Percentiles rank a stretch among this genome's conserved stretches.
Evolutionary conservation across 2,113 vertebrate species (phyloP).

Genomic region (Indicator indicator): DNA sequence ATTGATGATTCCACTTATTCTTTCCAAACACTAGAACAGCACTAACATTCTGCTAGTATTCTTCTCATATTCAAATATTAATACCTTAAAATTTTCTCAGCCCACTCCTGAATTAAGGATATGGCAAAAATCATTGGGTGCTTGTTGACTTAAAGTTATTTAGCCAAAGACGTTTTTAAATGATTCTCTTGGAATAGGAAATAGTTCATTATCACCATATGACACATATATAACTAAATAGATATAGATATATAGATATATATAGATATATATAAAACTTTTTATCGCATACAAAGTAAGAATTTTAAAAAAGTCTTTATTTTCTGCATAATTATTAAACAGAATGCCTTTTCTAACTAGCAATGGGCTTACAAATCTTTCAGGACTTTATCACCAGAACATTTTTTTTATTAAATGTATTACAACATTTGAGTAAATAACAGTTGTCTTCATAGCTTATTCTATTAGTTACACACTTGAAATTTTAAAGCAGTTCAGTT

Average conservation of each 20-base stretch:
- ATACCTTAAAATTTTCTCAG: rapidly evolving
- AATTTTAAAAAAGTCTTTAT: not conserved
- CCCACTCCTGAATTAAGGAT: not conserved
- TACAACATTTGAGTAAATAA: not conserved
- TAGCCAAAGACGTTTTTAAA: not conserved
- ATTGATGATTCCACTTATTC: not conserved
- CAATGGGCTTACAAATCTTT: not conserved
- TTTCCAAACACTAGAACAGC: not conserved
- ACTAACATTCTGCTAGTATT: not conserved
- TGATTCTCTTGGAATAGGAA: not conserved
- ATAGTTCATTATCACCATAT: not conserved
- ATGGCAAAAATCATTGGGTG: not conserved
- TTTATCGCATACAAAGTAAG: not conserved
- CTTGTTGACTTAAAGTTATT: not conserved
- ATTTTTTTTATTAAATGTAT: not conserved
- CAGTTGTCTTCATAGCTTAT: not conserved
- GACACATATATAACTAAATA: not conserved
- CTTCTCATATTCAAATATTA: not conserved
- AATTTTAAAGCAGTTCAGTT: slow-evolving; percentile 14
- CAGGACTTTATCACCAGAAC: not conserved
- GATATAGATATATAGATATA: no score
- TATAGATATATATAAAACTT: not conserved
- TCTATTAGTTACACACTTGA: not conserved
- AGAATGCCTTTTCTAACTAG: not conserved
- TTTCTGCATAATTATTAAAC: not conserved